Base-by-base conservation (phyloP, 2,888 invertebrate species). In the Myopa tessellatipennis region DNA sequence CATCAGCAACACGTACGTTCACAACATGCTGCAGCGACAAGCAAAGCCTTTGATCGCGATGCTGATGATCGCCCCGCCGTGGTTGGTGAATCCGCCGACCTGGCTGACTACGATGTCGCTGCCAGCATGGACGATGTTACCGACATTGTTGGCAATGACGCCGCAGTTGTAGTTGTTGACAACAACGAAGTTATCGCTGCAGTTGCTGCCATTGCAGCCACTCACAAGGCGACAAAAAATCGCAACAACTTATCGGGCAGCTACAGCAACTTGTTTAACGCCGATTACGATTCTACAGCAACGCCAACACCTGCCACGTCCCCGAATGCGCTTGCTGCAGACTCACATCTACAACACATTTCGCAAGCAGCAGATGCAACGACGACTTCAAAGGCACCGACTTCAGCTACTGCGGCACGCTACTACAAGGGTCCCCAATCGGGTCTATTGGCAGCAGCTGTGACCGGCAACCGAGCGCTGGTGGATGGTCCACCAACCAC, bases 191-290 rank as follows among this genome's bases (percentile, higher is more conserved):
- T 88, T 8, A 87, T 88, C 76, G 88, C 88, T 55, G 88, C 88
- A 8, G 89, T 89, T 60, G 85, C 88, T 38, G 88, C 88, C 60
- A 88, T 87, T 77, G 87, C 87, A 10, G 88, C 87, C 26, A 84
- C 87, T 38, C 85, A 81, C 70, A 87, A 86, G 79, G 87, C 85
- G 58, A 61, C 60, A 18, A 45, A 60, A 5, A 61, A n/a, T 74
- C 82, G 87, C 76, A 87, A 88, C 80, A 88, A 89, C 83, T 85
- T 88, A 76, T 88, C 87, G 70, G 89, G 87, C 82, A 89, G 89
- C 80, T 89, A 89, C 81, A 89, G 85, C 82, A 89, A 89, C 82
- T 85, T 89, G 78, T 89, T 89, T 79, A 88, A 87, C 79, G 88
- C 85, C 65, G 87, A 88, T 79, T 86, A 88, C 80, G 83, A 84